Evolutionary conservation across 2,888 invertebrate species (phyloP).

Genomic region (Sipha maydis): DNA sequence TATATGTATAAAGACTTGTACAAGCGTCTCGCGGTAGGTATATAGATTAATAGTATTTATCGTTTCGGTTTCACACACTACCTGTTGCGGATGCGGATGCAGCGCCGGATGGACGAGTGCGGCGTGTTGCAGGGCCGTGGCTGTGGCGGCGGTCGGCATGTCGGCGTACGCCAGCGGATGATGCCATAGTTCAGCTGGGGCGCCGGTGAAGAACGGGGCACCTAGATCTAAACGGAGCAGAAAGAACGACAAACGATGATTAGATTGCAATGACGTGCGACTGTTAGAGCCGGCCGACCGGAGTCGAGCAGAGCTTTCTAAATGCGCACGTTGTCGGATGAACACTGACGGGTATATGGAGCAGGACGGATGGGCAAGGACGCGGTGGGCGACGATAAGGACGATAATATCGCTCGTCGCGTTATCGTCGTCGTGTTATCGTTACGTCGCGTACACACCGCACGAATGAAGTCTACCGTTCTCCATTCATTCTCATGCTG

Average conservation of each 20-base stretch:
- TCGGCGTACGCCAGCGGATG: conserved; percentile 83
- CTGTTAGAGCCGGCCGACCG: too few relatives aligned
- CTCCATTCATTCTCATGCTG: too few relatives aligned
- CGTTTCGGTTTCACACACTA: conserved; percentile 35
- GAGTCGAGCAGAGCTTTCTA: too few relatives aligned
- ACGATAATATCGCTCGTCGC: too few relatives aligned
- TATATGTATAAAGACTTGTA: not conserved
- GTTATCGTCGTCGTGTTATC: too few relatives aligned
- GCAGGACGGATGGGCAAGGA: too few relatives aligned
- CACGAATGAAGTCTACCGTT: too few relatives aligned
- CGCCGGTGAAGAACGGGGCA: conserved; percentile 92
- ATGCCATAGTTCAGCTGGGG: conserved; percentile 91
- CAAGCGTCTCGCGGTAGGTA: not conserved
- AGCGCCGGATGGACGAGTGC: conserved; percentile 96
- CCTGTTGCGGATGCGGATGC: conserved; percentile 78
- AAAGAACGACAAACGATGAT: not conserved
- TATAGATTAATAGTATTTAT: not conserved
- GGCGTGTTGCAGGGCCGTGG: conserved; percentile 83
- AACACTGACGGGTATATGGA: too few relatives aligned
- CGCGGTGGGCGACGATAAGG: too few relatives aligned
- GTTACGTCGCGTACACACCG: too few relatives aligned
- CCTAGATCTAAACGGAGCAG: conserved; percentile 79
- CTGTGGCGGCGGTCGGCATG: conserved; percentile 75
- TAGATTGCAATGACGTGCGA: not conserved
- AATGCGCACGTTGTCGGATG: too few relatives aligned